Evolutionary conservation across 2,113 vertebrate genomes (phyloP), one percentile per base, ranked within the genome.

Genomic region (Arenaria interpres): DNA sequence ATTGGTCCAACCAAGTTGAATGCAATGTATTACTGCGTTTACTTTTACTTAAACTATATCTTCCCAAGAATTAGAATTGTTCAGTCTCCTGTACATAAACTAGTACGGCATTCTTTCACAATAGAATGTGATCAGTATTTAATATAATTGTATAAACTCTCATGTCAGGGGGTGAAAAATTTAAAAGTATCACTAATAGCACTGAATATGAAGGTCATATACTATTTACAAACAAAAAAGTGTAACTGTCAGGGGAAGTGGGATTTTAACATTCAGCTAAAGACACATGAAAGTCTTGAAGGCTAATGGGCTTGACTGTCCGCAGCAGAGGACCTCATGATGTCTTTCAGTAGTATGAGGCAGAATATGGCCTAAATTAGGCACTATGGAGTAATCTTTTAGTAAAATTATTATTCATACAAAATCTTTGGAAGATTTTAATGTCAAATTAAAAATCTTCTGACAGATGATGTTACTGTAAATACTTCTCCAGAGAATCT

Each of bases 371-470:
- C 85, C 68, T 85, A 68, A 78, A 87, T 78, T 63, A 91, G 27
- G 25, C 16, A 24, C 50, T 84, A 63, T 84, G 86, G 46, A 92
- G 18, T 54, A 30, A 28, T 54, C 16, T 54, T 54, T 54, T 54
- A 54, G 53, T 28, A 54, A 17, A 54, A 54, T 30, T 54, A 54
- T 30, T 30, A 30, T 54, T 54, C 30, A 17, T 30, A 30, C 11
- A 54, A 30, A 54, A 30, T 11, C 53, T 54, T 30, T 51, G 33
- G 73, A 89, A 78, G 12, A 73, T 68, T 93, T 93, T 90, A 89
- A 90, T 92, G 71, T 46, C 23, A 90, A 82, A 92, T 93, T 45
- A 45, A 90, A 95, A 94, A 77, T 88, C 27, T 89, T 80, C 85
- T 93, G 51, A 77, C 75, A 86, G 79, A 86, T 79, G 43, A 91